phyloP scores from a whole-genome alignment of 2,888 invertebrate species.

The Cartodere bifasciata region DNA sequence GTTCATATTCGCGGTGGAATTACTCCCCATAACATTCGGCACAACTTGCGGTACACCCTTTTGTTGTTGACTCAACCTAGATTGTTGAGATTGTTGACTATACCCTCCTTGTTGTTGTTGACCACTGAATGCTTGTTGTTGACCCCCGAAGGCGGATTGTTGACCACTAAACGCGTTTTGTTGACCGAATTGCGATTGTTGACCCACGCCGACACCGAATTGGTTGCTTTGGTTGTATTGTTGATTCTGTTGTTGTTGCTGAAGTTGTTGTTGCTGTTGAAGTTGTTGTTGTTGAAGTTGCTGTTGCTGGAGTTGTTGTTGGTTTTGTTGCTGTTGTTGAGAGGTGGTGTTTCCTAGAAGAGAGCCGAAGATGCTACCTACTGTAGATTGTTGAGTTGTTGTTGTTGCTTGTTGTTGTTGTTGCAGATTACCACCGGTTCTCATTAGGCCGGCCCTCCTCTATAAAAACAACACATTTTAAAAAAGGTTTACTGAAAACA shows the following conservation, averaged over 20 bases:
- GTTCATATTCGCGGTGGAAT: constrained; percentile 32
- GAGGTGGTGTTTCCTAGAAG: constrained; percentile 7
- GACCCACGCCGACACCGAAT: constrained; percentile 23
- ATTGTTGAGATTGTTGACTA: constrained; percentile 15
- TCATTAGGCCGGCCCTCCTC: constrained; percentile 50
- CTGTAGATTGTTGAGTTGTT: constrained; percentile 10
- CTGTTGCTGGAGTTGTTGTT: constrained; percentile 23
- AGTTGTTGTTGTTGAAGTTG: constrained; percentile 22
- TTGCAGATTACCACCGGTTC: constrained; percentile 38
- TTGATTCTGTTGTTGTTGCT: constrained; percentile 19
- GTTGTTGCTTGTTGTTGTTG: constrained; percentile 23
- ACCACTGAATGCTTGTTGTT: constrained; percentile 16
- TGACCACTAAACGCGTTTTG: constrained; percentile 6
- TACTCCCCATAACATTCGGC: constrained; percentile 30
- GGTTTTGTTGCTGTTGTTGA: constrained; percentile 24
- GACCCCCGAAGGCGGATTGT: constrained; percentile 23
- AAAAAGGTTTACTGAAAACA: too few species aligned
- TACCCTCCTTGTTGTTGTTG: constrained; percentile 18
- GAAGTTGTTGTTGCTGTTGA: constrained; percentile 29
- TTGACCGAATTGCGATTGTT: constrained; percentile 13
- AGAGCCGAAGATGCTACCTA: constrained; percentile 14
- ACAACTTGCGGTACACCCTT: constrained; percentile 42
- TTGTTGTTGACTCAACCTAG: constrained; percentile 27
- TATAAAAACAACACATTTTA: constrained; percentile 38
- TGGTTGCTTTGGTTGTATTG: constrained; percentile 13